Conservation (phyloP, 2,888 invertebrate species). For the Zeuzera pyrina region DNA sequence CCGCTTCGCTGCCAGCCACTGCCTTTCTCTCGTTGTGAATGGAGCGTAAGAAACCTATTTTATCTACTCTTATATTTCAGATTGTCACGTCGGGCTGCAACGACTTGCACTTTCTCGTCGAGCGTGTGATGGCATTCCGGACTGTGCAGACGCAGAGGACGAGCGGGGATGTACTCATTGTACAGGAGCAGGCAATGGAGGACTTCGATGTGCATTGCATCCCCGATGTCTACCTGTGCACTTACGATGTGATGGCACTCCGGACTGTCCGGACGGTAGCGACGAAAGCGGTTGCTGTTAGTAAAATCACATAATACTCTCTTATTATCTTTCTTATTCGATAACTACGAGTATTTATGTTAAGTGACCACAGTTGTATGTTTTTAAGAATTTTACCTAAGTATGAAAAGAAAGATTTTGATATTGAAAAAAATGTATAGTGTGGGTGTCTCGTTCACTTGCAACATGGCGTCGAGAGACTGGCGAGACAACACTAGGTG, state of each 20-base stretch:
- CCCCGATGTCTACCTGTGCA: constrained; percentile 80
- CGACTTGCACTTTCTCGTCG: constrained; percentile 82
- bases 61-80: constrained; percentile 49
- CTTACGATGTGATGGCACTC: constrained; percentile 85
- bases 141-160: constrained; percentile 88
- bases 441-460: constrained; percentile 82
- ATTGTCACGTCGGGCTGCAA: constrained; percentile 83
- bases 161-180: constrained; percentile 88
- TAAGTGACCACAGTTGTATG: no score
- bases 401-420: no score
- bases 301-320: constrained; percentile 33
- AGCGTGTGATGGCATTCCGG: constrained; percentile 89
- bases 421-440: no score
- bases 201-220: constrained; percentile 85
- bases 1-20: no score
- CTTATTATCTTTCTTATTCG: no score
- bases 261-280: constrained; percentile 89
- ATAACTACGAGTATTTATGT: no score
- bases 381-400: no score
- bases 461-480: constrained; percentile 75
- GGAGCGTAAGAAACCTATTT: no score
- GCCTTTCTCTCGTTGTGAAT: no score
- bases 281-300: constrained; percentile 90
- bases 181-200: constrained; percentile 67
- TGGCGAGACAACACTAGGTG: constrained; percentile 78